Evolutionary conservation across 2,888 invertebrate genomes (phyloP).

Genomic region (Apamea epomidion): DNA sequence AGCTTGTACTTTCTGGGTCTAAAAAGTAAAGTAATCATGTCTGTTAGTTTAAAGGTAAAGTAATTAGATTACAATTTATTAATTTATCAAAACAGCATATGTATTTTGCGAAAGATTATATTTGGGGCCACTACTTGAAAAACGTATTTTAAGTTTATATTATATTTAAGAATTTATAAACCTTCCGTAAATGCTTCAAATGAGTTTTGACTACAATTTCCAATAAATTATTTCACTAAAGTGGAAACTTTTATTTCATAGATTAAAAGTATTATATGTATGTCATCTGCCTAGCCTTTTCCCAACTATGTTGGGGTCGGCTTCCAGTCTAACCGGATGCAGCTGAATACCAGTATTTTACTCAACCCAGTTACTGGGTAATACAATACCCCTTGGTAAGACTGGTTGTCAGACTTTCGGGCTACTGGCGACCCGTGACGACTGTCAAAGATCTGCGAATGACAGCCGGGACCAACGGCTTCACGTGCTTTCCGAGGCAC

Average conservation of each 20-base stretch:
- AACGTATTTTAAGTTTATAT: not conserved
- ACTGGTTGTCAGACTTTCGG: too few species aligned
- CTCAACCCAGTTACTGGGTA: too few species aligned
- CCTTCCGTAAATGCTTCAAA: not conserved
- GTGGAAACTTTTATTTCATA: not conserved
- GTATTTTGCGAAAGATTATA: not conserved
- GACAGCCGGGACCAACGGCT: too few species aligned
- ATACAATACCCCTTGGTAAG: too few species aligned
- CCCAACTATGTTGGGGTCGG: too few species aligned
- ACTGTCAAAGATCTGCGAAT: too few species aligned
- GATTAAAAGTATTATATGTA: not conserved
- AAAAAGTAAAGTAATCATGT: slow-evolving; percentile 68
- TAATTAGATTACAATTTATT: not conserved
- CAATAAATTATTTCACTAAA: not conserved
- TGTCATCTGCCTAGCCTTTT: too few species aligned
- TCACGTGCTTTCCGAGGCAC: too few species aligned
- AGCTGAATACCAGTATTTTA: too few species aligned
- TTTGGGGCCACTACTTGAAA: not conserved
- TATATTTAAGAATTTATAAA: not conserved
- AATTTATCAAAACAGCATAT: not conserved
- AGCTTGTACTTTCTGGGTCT: slow-evolving; percentile 95
- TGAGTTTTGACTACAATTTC: not conserved
- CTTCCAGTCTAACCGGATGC: too few species aligned
- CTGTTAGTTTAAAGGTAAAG: not conserved
- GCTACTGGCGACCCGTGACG: too few species aligned